These are phyloP conservation scores for Deilephila porcellus DNA, from an alignment of 2,888 invertebrate genomes.

Conservation along the genomic window DNA sequence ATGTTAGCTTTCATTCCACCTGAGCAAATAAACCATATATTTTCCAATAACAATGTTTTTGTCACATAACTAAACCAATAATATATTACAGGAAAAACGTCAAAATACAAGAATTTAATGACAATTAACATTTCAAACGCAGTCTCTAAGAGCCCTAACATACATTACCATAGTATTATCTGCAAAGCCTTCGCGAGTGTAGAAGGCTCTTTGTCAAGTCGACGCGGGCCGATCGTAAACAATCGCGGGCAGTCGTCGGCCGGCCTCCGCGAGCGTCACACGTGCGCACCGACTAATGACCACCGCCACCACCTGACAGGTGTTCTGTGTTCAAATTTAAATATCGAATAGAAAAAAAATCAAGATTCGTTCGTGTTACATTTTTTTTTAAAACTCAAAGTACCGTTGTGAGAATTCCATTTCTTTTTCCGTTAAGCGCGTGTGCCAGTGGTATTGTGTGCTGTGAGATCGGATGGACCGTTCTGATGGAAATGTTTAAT, in stretches of 20 bases:
- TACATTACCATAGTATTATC: conserved; percentile 37
- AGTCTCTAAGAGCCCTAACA: conserved; percentile 48
- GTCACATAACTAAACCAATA: not conserved
- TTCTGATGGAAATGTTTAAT: conserved; percentile 55
- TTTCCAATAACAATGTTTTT: not conserved
- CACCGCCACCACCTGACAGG: conserved; percentile 55
- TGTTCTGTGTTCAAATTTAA: conserved; percentile 56
- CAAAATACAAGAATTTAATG: not conserved
- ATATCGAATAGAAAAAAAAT: conserved; percentile 53
- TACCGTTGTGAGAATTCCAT: conserved; percentile 59
- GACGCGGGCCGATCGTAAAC: conserved; percentile 75
- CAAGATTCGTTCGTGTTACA: conserved; percentile 69
- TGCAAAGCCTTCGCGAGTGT: conserved; percentile 36
- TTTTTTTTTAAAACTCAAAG: conserved; percentile 41
- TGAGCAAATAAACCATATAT: conserved; percentile 2
- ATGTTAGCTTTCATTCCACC: not conserved
- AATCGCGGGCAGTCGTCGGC: conserved; percentile 75
- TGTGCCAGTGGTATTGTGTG: conserved; percentile 62
- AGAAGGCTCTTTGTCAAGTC: conserved; percentile 60
- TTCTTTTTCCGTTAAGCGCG: conserved; percentile 60
- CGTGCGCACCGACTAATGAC: conserved; percentile 55
- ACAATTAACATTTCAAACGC: not conserved
- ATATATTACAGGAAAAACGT: not conserved
- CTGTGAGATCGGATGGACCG: conserved; percentile 64
- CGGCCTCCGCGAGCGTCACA: conserved; percentile 70